Conservation (phyloP, 1,140 invertebrate genomes). For the Drosophila obscura region DNA sequence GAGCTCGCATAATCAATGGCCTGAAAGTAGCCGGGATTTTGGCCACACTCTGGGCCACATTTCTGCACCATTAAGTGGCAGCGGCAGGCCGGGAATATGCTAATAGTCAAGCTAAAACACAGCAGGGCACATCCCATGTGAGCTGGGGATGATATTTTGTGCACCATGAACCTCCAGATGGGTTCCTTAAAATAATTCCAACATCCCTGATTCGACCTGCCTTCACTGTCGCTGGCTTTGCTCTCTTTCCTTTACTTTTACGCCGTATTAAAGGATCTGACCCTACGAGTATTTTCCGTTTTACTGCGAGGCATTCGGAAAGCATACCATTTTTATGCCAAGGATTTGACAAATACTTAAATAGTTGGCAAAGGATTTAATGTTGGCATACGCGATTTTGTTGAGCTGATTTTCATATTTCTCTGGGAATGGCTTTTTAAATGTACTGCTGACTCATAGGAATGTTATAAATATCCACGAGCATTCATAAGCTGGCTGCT, state of each 20-base stretch:
- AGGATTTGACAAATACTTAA: no score
- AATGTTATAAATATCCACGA: slow-evolving; percentile 27
- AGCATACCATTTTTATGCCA: slow-evolving; percentile 22
- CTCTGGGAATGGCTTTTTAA: no score
- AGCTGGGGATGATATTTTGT: slow-evolving; percentile 9
- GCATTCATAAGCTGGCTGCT: background rate
- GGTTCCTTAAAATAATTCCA: slow-evolving; percentile 18
- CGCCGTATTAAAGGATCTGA: slow-evolving; percentile 29
- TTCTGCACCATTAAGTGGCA: slow-evolving; percentile 29
- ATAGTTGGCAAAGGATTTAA: no score
- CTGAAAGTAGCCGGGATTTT: slow-evolving; percentile 42
- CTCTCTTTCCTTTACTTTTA: background rate
- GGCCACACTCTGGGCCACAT: slow-evolving; percentile 41
- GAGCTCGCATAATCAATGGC: slow-evolving; percentile 67
- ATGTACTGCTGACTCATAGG: no score
- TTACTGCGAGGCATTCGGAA: background rate
- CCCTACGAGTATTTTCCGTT: background rate
- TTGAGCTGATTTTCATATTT: background rate
- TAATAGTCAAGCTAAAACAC: no score
- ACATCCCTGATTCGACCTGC: slow-evolving; percentile 15
- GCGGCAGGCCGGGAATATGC: no score
- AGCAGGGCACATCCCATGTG: no score
- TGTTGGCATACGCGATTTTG: background rate
- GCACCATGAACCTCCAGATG: slow-evolving; percentile 10
- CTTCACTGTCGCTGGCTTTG: background rate